Conservation (phyloP, 2,797 vertebrate genomes). For the Micrastur ruficollis region DNA sequence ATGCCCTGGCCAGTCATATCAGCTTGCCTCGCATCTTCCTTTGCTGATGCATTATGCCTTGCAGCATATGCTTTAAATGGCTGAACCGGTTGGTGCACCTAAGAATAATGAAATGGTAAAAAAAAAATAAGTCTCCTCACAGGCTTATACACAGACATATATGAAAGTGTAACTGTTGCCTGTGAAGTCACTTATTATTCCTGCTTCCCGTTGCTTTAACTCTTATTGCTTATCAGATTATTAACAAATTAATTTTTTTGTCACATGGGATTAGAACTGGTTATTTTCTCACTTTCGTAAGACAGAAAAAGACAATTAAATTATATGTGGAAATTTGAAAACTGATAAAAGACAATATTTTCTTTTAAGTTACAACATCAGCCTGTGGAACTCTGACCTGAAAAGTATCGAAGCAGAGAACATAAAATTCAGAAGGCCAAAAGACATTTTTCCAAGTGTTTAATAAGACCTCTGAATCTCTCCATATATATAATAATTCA, state of each 20-base stretch:
- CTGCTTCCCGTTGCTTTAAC: not conserved
- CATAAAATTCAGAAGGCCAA: not conserved
- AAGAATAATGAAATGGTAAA: not conserved
- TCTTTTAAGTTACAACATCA: not conserved
- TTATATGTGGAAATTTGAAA: not conserved
- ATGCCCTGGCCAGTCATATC: conserved; percentile 51
- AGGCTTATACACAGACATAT: not conserved
- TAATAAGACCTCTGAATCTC: not conserved
- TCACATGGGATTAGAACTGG: not conserved
- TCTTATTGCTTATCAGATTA: not conserved
- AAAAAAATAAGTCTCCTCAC: not conserved
- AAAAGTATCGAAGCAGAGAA: not conserved
- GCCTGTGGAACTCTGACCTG: not conserved
- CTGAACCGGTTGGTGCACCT: not conserved
- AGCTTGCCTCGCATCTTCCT: conserved; percentile 55
- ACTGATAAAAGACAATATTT: not conserved
- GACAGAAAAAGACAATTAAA: not conserved
- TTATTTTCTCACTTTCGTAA: not conserved
- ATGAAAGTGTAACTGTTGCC: not conserved
- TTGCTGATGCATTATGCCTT: conserved; percentile 45
- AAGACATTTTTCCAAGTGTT: not conserved
- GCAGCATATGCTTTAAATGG: not conserved
- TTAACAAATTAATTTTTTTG: not conserved
- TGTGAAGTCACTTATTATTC: not conserved
- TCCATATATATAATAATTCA: not conserved